Percentiles rank a stretch among this genome's conserved stretches.
Evolutionary conservation across 2,888 invertebrate species (phyloP).

Genomic region (Synergus laeviventris): DNA sequence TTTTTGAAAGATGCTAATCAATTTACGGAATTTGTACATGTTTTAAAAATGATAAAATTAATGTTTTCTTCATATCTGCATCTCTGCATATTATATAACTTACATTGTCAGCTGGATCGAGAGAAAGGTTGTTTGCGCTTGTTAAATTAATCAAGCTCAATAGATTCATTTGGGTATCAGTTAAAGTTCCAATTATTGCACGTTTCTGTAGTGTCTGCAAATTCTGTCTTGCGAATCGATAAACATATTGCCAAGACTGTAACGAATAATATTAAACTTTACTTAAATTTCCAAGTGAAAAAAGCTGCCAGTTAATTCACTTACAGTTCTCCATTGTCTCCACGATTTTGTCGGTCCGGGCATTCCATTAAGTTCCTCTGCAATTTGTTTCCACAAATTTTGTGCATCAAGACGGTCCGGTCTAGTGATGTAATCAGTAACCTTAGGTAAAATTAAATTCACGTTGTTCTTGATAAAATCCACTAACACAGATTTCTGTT

Average conservation of each 20-base stretch:
- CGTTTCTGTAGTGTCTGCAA: not conserved
- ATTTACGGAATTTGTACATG: not conserved
- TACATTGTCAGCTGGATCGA: not conserved
- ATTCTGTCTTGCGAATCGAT: slow-evolving; percentile 3
- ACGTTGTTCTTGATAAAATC: not conserved
- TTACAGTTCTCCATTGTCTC: not conserved
- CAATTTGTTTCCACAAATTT: slow-evolving; percentile 9
- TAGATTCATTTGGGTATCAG: slow-evolving; percentile 5
- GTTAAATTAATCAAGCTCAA: not conserved
- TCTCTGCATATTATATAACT: not conserved
- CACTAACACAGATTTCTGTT: not conserved
- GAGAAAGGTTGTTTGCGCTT: not conserved
- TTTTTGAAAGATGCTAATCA: not conserved
- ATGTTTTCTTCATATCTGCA: not conserved
- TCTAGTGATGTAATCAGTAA: not conserved
- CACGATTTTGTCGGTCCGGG: not conserved
- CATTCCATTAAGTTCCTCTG: not conserved
- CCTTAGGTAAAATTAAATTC: not conserved
- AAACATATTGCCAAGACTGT: slow-evolving; percentile 3
- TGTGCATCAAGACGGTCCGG: not conserved
- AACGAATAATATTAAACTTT: not conserved
- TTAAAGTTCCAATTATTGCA: not conserved
- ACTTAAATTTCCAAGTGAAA: no score
- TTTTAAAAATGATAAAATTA: not conserved
- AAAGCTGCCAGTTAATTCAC: not conserved